Conservation (phyloP, 2,113 vertebrate species). For the Myodes glareolus region DNA sequence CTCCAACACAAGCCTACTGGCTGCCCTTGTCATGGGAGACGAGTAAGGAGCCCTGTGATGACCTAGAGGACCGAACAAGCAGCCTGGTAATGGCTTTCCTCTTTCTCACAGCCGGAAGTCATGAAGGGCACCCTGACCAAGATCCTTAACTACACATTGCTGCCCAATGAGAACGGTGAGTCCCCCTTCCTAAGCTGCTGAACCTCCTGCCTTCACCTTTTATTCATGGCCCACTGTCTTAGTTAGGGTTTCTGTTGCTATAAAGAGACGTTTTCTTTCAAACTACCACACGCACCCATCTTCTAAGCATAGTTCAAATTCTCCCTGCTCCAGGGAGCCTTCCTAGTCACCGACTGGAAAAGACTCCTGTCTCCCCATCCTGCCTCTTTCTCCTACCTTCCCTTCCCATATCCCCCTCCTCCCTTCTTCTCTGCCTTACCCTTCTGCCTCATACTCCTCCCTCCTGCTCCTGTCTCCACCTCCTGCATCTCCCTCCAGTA, state of each 20-base stretch:
- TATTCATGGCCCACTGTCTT: not conserved
- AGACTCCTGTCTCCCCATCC: too few species aligned
- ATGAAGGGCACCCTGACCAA: not conserved
- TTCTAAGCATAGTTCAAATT: not conserved
- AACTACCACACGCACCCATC: not conserved
- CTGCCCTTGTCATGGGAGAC: not conserved
- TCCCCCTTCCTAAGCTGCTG: not conserved
- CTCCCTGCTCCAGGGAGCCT: not conserved
- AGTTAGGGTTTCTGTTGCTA: not conserved
- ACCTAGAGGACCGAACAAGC: not conserved
- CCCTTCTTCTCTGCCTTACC: too few species aligned
- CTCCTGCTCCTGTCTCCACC: too few species aligned
- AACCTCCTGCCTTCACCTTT: not conserved
- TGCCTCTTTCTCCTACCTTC: not conserved
- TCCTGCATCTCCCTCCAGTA: not conserved
- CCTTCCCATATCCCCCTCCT: too few species aligned
- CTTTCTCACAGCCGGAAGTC: conserved; percentile 66
- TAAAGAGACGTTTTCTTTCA: not conserved
- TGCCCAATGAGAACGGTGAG: conserved; percentile 70
- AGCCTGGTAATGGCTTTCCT: not conserved
- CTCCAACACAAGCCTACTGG: not conserved
- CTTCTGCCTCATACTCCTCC: not conserved
- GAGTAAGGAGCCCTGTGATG: too few species aligned
- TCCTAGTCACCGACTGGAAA: not conserved
- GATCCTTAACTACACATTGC: conserved; percentile 32